Base-by-base conservation (phyloP, 2,888 invertebrate genomes). In the Lycophotia porphyrea region DNA sequence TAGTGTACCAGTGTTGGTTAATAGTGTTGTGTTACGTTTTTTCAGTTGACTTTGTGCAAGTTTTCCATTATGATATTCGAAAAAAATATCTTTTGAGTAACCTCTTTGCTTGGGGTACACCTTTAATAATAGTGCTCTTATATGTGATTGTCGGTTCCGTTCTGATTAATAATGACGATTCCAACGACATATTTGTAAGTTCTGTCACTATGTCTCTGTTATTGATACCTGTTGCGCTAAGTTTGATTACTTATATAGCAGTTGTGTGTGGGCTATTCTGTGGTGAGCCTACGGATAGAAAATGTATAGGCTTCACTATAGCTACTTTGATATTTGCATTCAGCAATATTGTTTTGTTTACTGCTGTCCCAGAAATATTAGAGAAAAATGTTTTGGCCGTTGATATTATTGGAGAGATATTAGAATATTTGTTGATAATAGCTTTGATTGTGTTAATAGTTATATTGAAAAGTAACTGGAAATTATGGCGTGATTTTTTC, bases 11-110 rank as follows among this genome's bases (percentile, higher is more conserved):
- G 67, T 68, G 63, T 44, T 81, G 80, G 80, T 80, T 83, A 39
- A 15, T 81, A 21, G 72, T 79, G 63, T 34, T 81, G 52, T 83
- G 79, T 2, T 81, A 18, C 3, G 79, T 83, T 7, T 81, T 81
- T 7, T 78, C 80, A 4, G 72, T 72, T 34, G 80, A 81, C 21
- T 78, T 78, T 9, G 61, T 82, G 11, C 27, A 39, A 39, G 77
- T 78, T 1, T 78, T 67, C 8, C 60, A 82, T 44, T 82, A 78
- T 15, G 61, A 78, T 39, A 7, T 39, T 39, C 60, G 66, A 21
- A 44, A 15, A n/a, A 82, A 52, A 39, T 78, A 61, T n/a, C 1
- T 82, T n/a, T 66, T 31, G 24, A 77, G 66, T 55, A 67, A 31
- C 21, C 8, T 78, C 1, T 82, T 82, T 77, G 61, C 61, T 31